A percentile compares a stretch with the other conserved stretches of the same genome.
These are phyloP conservation scores for Austrolebias charrua DNA, from an alignment of 2,797 vertebrate genomes.

Conservation along the genomic window DNA sequence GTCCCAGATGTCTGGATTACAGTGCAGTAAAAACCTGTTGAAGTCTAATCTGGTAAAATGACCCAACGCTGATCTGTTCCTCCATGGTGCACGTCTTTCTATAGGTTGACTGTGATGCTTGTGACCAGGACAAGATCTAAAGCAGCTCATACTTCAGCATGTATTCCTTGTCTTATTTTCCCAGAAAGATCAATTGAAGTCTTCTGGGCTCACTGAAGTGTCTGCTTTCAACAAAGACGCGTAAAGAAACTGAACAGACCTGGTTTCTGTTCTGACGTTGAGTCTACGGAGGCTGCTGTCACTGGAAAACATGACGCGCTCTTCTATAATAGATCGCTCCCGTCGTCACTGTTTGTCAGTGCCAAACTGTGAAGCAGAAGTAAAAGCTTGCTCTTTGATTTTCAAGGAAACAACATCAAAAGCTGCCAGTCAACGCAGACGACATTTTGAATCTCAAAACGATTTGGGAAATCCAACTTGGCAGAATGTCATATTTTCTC, in stretches of 20 bases:
- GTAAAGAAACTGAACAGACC: slow-evolving; percentile 17
- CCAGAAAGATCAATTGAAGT: slow-evolving; percentile 27
- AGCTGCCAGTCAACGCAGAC: slow-evolving; percentile 25
- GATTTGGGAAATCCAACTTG: slow-evolving; percentile 15
- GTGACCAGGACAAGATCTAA: slow-evolving; percentile 8
- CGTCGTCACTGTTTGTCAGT: slow-evolving; percentile 43
- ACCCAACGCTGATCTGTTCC: slow-evolving; percentile 26
- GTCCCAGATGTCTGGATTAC: slow-evolving; percentile 33
- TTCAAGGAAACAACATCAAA: slow-evolving; percentile 37
- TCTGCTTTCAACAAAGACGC: neutral
- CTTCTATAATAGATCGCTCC: slow-evolving; percentile 52
- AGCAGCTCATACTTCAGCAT: neutral
- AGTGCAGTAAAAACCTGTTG: slow-evolving; percentile 24
- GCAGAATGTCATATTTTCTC: slow-evolving; percentile 11
- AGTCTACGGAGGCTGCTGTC: slow-evolving; percentile 54
- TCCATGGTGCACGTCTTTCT: slow-evolving; percentile 19
- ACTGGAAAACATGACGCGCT: slow-evolving; percentile 48
- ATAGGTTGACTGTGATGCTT: slow-evolving; percentile 19
- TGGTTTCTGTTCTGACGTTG: slow-evolving; percentile 43
- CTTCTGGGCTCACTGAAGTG: slow-evolving; percentile 4
- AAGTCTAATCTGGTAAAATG: slow-evolving; percentile 53
- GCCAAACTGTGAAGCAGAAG: slow-evolving; percentile 32
- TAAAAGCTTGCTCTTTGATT: slow-evolving; percentile 35
- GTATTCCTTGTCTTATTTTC: slow-evolving; percentile 28
- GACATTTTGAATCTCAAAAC: slow-evolving; percentile 28